Percentiles rank a stretch among this genome's conserved stretches.
These are phyloP conservation scores for Pica pica DNA, from an alignment of 2,113 vertebrate genomes.

Conservation along the genomic window DNA sequence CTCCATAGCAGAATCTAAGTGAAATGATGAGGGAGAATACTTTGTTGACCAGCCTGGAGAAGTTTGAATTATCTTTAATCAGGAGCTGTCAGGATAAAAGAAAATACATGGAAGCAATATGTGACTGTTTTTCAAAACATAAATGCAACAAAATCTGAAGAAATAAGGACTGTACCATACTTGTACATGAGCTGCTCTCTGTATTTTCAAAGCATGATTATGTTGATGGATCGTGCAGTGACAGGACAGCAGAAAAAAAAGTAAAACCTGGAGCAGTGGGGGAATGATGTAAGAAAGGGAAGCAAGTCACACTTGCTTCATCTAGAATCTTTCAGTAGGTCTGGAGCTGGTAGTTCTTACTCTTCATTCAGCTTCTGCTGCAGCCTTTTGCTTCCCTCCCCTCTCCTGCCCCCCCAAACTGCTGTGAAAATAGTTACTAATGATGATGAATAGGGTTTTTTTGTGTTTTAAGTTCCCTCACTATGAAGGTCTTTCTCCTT, in stretches of 20 bases:
- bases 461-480: neutral
- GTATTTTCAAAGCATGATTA: neutral
- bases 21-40: neutral
- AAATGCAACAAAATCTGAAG: neutral
- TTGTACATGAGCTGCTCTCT: neutral
- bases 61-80: neutral
- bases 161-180: neutral
- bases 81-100: neutral
- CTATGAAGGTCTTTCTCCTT: neutral
- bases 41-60: neutral
- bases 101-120: neutral
- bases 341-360: neutral
- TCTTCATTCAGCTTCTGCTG: neutral
- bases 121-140: neutral
- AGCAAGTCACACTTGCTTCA: neutral
- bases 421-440: neutral
- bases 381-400: neutral
- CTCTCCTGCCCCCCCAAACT: neutral
- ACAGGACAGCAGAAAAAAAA: neutral
- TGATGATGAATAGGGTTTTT: neutral
- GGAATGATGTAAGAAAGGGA: neutral
- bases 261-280: neutral
- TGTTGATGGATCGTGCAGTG: fast-evolving
- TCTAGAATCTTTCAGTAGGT: neutral
- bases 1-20: neutral